Conservation (phyloP, 2,888 invertebrate genomes). For the Andrena bicolor region DNA sequence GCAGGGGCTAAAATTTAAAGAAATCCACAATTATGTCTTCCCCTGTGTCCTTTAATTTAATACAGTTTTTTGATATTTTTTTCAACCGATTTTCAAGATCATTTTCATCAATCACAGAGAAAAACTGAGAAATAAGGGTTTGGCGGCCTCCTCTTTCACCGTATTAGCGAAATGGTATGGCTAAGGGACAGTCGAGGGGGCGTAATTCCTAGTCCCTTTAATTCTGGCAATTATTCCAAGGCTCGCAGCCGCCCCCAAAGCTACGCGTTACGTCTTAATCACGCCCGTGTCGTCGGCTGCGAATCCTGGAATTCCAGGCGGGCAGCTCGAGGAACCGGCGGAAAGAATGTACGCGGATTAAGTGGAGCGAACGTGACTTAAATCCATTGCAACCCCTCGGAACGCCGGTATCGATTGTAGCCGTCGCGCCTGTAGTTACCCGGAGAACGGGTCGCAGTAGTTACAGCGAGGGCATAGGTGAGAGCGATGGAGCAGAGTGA, state of each 20-base stretch:
- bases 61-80: too few species aligned
- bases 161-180: neutral
- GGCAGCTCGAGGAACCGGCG: conserved; percentile 16
- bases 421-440: conserved; percentile 49
- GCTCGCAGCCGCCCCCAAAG: conserved; percentile 38
- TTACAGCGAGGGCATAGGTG: conserved; percentile 39
- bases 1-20: too few species aligned
- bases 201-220: conserved; percentile 1
- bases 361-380: conserved; percentile 70
- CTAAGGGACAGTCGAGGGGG: neutral
- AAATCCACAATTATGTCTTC: too few species aligned
- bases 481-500: conserved; percentile 2
- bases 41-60: too few species aligned
- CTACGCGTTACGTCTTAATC: conserved; percentile 64
- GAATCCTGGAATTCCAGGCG: conserved; percentile 60
- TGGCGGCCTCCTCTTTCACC: neutral
- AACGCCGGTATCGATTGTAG: conserved; percentile 72
- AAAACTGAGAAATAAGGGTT: too few species aligned
- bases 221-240: conserved; percentile 48
- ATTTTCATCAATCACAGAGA: too few species aligned
- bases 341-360: conserved; percentile 71
- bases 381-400: conserved; percentile 74
- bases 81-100: too few species aligned
- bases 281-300: conserved; percentile 59
- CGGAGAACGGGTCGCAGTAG: conserved; percentile 28